Conservation (phyloP, 2,888 invertebrate species). For the Oxycera nigricornis region DNA sequence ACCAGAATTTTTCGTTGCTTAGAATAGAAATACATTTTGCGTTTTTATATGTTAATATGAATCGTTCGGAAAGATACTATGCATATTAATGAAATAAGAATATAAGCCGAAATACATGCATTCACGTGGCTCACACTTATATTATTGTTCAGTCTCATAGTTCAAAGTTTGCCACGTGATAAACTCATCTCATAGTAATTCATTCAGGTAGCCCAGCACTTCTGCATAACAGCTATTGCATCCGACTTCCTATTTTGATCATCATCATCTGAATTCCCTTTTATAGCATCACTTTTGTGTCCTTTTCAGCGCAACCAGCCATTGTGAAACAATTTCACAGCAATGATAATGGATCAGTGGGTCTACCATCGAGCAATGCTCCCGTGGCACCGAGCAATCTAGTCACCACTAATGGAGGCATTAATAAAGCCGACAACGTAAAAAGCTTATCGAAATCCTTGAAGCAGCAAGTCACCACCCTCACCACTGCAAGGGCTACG, state of each 20-base stretch:
- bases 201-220: no score
- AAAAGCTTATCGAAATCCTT: conserved; percentile 21
- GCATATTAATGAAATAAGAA: no score
- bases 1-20: no score
- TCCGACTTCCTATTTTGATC: not conserved
- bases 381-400: not conserved
- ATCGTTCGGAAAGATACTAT: no score
- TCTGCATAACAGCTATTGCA: no score
- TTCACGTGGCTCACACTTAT: no score
- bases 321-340: not conserved
- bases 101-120: no score
- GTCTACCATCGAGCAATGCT: not conserved
- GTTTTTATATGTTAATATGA: no score
- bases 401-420: not conserved
- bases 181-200: no score
- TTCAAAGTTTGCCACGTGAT: no score
- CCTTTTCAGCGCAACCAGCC: conserved; percentile 10
- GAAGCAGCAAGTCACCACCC: conserved; percentile 7
- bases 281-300: not conserved
- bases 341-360: not conserved
- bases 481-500: not conserved
- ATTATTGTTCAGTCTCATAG: no score
- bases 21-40: no score
- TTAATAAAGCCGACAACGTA: not conserved
- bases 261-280: not conserved